Base-by-base conservation (phyloP, 2,888 invertebrate species). In the Phoenoteleia sp. region DNA sequence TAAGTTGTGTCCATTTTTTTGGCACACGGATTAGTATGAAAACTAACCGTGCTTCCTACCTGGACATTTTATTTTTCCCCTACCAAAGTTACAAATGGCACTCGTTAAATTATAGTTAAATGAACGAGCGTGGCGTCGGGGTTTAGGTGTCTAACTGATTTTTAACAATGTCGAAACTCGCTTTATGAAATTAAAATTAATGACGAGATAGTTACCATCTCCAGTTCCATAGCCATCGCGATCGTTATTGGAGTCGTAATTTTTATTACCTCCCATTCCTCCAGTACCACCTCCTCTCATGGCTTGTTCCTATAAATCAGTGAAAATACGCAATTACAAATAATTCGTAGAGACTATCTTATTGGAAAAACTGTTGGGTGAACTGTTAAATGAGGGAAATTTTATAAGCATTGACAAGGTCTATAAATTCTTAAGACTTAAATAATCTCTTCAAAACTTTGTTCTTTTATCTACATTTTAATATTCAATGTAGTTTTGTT, bases 151-250 rank as follows among this genome's bases (percentile, higher is more conserved):
- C n/a, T n/a, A n/a, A n/a, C n/a, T n/a, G n/a, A n/a, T n/a, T n/a
- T n/a, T n/a, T n/a, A n/a, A n/a, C n/a, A n/a, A n/a, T n/a, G n/a
- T n/a, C n/a, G n/a, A n/a, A n/a, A n/a, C n/a, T n/a, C n/a, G n/a
- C n/a, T n/a, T n/a, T n/a, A n/a, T n/a, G n/a, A n/a, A n/a, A n/a
- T n/a, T n/a, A n/a, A n/a, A n/a, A n/a, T n/a, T n/a, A n/a, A n/a
- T n/a, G n/a, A n/a, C n/a, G n/a, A n/a, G 36, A 81, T 75, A 88
- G 89, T 92, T 88, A 93, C 93, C 92, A 54, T 93, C 92, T 71
- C 92, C 89, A 86, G 90, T 89, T 74, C 91, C 91, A 83, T 93
- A 94, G 74, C 91, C 93, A 84, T 93, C 94, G 25, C 93, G 93
- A 64, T 94, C 94, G 79, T 87, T 91, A 87, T 88, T 91, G 17